Conservation (phyloP, 1,140 invertebrate genomes). For the Cotesia typhae region DNA sequence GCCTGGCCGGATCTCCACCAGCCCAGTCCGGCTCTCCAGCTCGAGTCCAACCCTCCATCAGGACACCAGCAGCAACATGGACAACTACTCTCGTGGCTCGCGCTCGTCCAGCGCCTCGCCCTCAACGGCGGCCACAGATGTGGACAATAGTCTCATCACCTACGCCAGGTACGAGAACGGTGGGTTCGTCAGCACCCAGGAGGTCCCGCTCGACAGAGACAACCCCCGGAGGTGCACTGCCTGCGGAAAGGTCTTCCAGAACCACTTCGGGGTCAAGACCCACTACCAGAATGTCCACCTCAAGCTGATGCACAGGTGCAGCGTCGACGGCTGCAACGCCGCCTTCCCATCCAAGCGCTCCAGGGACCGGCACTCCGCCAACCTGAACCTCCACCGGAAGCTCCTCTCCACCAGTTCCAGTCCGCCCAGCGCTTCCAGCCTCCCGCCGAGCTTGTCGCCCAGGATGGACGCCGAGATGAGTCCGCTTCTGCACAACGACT, state of each 20-base stretch:
- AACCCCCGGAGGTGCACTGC: conserved; percentile 88
- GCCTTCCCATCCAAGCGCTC: conserved; percentile 95
- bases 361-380: conserved; percentile 91
- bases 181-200: conserved; percentile 76
- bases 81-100: conserved; percentile 63
- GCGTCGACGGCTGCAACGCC: conserved; percentile 94
- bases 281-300: conserved; percentile 97
- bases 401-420: conserved; percentile 78
- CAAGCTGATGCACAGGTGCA: conserved; percentile 96
- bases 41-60: conserved; percentile 40
- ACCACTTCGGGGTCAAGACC: conserved; percentile 93
- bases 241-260: conserved; percentile 94
- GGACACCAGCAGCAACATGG: conserved; percentile 55
- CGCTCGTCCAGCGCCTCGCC: conserved; percentile 65
- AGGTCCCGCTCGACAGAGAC: conserved; percentile 84
- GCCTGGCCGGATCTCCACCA: conserved; percentile 65
- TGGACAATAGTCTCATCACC: conserved; percentile 63
- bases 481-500: conserved; percentile 74
- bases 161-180: conserved; percentile 79
- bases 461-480: conserved; percentile 55
- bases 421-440: conserved; percentile 63
- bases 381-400: conserved; percentile 90
- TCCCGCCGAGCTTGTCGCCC: conserved; percentile 63
- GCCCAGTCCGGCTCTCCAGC: conserved; percentile 49
- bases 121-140: conserved; percentile 65